A percentile compares a stretch with the other conserved stretches of the same genome.
These are phyloP conservation scores for Microctonus hyperodae DNA, from an alignment of 2,888 invertebrate species.

Conservation along the genomic window DNA sequence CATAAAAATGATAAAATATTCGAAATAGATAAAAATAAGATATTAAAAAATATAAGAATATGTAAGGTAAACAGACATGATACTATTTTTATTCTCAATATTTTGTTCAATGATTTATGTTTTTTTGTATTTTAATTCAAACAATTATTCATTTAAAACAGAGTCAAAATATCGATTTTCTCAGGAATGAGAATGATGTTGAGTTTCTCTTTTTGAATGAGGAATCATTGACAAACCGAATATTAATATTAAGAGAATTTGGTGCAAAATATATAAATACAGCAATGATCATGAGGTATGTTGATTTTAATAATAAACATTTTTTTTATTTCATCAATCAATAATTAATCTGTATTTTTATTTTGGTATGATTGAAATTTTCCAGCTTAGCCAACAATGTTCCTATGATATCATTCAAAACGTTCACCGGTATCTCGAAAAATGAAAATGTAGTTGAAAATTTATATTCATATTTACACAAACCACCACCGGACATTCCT, in stretches of 20 bases:
- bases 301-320: slow-evolving; percentile 52
- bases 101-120: not conserved
- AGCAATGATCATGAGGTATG: slow-evolving; percentile 38
- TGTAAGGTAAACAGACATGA: slow-evolving; percentile 29
- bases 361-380: slow-evolving; percentile 36
- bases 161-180: slow-evolving; percentile 32
- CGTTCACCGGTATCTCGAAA: slow-evolving; percentile 56
- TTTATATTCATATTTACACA: slow-evolving; percentile 51
- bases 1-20: not conserved
- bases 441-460: slow-evolving; percentile 47
- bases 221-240: slow-evolving; percentile 40
- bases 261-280: slow-evolving; percentile 40
- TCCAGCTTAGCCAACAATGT: slow-evolving; percentile 57
- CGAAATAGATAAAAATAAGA: not conserved
- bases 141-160: slow-evolving; percentile 23
- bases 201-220: slow-evolving; percentile 27
- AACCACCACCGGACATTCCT: slow-evolving; percentile 24
- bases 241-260: slow-evolving; percentile 48
- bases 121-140: not conserved
- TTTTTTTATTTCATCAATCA: slow-evolving; percentile 6
- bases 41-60: slow-evolving; percentile 19
- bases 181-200: not conserved
- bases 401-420: slow-evolving; percentile 60
- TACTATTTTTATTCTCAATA: slow-evolving; percentile 5
- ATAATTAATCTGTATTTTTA: slow-evolving; percentile 14